A percentile compares a stretch with the other conserved stretches of the same genome.
phyloP scores from a whole-genome alignment of 2,113 vertebrate genomes.

The Ciconia stormi region DNA sequence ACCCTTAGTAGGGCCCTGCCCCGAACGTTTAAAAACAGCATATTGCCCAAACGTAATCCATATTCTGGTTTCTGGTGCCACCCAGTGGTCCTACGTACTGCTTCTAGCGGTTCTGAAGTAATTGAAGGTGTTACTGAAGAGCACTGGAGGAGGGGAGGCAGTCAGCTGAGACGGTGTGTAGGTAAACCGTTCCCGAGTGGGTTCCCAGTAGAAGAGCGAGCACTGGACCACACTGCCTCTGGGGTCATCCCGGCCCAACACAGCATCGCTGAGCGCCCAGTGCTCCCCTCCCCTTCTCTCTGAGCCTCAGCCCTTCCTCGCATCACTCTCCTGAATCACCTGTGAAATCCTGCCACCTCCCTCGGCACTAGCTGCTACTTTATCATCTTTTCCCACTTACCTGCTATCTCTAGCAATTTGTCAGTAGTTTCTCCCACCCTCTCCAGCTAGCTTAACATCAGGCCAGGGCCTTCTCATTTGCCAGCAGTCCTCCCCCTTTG shows the following conservation, averaged over 20 bases:
- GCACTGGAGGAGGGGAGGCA: background rate
- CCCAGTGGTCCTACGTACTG: background rate
- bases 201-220: background rate
- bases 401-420: background rate
- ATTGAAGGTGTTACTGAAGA: background rate
- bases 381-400: too few relatives aligned
- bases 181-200: fast-evolving
- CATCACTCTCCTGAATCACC: background rate
- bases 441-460: background rate
- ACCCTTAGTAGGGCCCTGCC: too few relatives aligned
- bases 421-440: too few relatives aligned
- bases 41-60: too few relatives aligned
- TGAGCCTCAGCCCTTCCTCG: background rate
- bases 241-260: background rate
- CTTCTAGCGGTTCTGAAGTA: fast-evolving
- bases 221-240: background rate
- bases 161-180: fast-evolving
- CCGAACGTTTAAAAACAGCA: too few relatives aligned
- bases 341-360: background rate
- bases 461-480: background rate
- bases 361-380: background rate
- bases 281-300: too few relatives aligned
- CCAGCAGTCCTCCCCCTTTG: fast-evolving
- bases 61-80: constrained; percentile 2
- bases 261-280: background rate